Conservation (phyloP, 53 echinoderm and acorn worm species). For the Stichopus horrens region DNA sequence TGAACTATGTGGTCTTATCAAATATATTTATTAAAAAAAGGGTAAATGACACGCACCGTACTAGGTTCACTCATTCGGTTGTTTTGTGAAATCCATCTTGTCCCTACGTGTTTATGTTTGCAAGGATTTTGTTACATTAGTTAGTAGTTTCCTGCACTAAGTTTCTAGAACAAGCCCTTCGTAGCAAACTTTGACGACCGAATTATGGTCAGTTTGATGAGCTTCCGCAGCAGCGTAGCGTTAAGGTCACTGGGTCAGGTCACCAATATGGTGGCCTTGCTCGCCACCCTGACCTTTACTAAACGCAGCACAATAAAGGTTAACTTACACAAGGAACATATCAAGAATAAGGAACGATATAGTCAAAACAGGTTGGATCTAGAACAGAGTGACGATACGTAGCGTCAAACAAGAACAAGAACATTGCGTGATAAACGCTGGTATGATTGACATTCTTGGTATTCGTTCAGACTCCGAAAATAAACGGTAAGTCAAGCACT, state of each 20-base stretch:
- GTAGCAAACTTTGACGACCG: not conserved
- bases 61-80: too few species aligned
- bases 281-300: constrained; percentile 35
- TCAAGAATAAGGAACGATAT: not conserved
- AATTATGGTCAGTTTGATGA: not conserved
- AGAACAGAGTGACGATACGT: not conserved
- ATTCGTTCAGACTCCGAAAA: not conserved
- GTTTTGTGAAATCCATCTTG: too few species aligned
- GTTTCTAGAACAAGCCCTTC: not conserved
- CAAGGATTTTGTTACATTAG: too few species aligned
- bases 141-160: too few species aligned
- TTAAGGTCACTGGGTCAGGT: constrained; percentile 36
- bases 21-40: too few species aligned
- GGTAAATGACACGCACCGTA: too few species aligned
- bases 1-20: too few species aligned
- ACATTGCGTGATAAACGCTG: not conserved
- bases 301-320: constrained; percentile 38
- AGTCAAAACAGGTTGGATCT: not conserved
- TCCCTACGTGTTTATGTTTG: too few species aligned
- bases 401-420: not conserved
- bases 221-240: not conserved
- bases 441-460: not conserved
- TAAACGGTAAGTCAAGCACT: not conserved
- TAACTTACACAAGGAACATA: not conserved
- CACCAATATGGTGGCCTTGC: constrained; percentile 36